Evolutionary conservation across 2,113 vertebrate genomes (phyloP).

Genomic region (Syngnathus typhle): DNA sequence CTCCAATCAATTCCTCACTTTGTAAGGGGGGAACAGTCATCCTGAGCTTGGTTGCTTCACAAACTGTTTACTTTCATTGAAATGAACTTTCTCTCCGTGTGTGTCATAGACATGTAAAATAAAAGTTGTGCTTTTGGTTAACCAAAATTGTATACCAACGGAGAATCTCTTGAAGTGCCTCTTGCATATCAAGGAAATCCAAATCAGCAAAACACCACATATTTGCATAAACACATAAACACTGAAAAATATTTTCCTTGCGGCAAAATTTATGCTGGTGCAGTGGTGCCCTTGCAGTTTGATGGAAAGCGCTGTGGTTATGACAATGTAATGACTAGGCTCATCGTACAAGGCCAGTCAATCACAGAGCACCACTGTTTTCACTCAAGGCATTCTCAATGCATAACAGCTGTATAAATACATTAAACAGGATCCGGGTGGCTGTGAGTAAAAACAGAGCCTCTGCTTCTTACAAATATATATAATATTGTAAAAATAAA

Average conservation of each 20-base stretch:
- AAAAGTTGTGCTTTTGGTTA: conserved; percentile 11
- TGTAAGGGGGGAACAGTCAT: not conserved
- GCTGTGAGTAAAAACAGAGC: conserved; percentile 57
- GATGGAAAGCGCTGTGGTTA: conserved; percentile 32
- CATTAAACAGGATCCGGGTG: conserved; percentile 43
- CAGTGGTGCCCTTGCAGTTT: conserved; percentile 36
- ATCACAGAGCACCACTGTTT: conserved; percentile 57
- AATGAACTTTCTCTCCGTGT: too few species aligned
- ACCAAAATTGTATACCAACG: conserved; percentile 19
- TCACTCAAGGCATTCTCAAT: conserved; percentile 50
- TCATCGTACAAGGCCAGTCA: conserved; percentile 60
- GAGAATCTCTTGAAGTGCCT: conserved; percentile 9
- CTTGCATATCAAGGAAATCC: conserved; percentile 21
- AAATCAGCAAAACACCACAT: conserved; percentile 28
- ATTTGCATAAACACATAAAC: conserved; percentile 22
- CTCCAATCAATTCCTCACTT: conserved; percentile 2
- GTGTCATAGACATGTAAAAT: not conserved
- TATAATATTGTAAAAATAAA: conserved; percentile 64
- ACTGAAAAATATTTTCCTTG: conserved; percentile 6
- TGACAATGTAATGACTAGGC: conserved; percentile 42
- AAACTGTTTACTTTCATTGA: conserved; percentile 36
- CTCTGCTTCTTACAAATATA: conserved; percentile 51
- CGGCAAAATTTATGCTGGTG: conserved; percentile 18
- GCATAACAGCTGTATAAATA: conserved; percentile 70
- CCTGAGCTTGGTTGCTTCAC: not conserved